These are phyloP conservation scores for Ferrisia virgata DNA, from an alignment of 2,888 invertebrate species.

Conservation along the genomic window DNA sequence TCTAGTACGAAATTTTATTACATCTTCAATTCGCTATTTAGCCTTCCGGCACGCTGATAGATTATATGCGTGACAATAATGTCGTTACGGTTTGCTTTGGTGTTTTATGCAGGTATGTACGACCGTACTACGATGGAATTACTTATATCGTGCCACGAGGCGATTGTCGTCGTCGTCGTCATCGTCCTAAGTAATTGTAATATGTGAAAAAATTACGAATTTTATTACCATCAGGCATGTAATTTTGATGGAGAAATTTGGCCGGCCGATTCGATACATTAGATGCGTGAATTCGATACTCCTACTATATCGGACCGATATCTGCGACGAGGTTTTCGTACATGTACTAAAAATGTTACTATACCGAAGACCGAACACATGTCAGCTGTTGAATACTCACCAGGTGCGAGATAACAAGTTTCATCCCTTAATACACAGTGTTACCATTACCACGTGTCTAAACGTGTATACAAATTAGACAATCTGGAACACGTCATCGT, in stretches of 20 bases:
- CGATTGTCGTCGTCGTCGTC: not conserved
- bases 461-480: not conserved
- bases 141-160: not conserved
- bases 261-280: not conserved
- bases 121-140: not conserved
- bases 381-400: conserved; percentile 30
- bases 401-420: conserved; percentile 23
- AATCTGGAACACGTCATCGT: not conserved
- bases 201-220: not conserved
- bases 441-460: not conserved
- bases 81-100: not conserved
- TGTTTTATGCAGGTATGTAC: not conserved
- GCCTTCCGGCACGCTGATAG: not conserved
- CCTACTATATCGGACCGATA: not conserved
- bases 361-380: not conserved
- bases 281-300: no score
- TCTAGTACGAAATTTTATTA: not conserved
- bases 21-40: not conserved
- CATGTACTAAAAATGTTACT: not conserved
- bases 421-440: conserved; percentile 29
- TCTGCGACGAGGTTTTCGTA: not conserved
- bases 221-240: not conserved
- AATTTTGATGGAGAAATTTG: not conserved
- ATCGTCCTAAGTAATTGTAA: not conserved
- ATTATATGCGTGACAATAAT: conserved; percentile 17